Base-by-base conservation (phyloP, 2,888 invertebrate species). In the Eurytoma californica region DNA sequence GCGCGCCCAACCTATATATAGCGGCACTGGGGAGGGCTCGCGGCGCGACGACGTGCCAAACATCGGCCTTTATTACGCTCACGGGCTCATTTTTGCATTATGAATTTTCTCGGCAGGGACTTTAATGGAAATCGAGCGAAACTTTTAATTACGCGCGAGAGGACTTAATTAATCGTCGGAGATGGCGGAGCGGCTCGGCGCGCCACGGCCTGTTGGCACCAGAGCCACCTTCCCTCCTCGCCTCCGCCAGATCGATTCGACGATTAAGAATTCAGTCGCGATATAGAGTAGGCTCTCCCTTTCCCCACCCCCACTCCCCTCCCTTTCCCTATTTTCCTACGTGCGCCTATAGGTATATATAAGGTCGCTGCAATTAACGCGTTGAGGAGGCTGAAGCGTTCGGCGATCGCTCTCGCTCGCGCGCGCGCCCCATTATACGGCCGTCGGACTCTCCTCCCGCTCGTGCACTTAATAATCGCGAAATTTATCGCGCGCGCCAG, bases 101-200 rank as follows among this genome's bases (percentile, higher is more conserved):
- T 77, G 77, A 72, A 77, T 70, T 77, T 77, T 28, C 58, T 47
- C 14, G 20, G 4, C 47, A 65, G 58, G 5, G 20, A 13, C 63
- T 76, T 69, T 69, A 76, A 61, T 76, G 76, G 58, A 53, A 61
- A 76, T 57, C 66, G 77, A 53, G 66, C 60, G 53, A 66, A 78
- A 78, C 67, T 78, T 79, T 69, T 74, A 79, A 79, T 79, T 69
- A 74, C 79, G 73, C 79, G 72, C 53, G 58, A 65, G 72, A 67
- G 77, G 72, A 69, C 78, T 78, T 78, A 73, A 78, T 78, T 78
- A 73, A 78, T 78, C 78, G 65, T 3, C 53, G 63, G 24, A 18
- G 20, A 20, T 30, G 20, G 60, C 61, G 53, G 51, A n/a, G 47
- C 24, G 47, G n/a, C n/a, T 2, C 16, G 12, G 49, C 58, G 20